Conservation (phyloP, 1,140 invertebrate genomes). For the Drosophila obscura region DNA sequence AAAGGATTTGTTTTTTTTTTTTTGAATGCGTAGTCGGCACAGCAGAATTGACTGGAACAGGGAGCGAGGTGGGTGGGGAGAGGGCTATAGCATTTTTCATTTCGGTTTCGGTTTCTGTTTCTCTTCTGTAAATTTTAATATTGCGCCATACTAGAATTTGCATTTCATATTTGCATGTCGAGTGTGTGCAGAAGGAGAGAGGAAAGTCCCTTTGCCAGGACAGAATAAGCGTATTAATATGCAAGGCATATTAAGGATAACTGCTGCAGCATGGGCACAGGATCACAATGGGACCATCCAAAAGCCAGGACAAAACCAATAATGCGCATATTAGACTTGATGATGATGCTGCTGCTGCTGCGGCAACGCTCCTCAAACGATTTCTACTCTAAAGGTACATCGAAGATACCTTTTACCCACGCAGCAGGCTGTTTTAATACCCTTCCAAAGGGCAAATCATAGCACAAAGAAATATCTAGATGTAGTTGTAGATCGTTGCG, state of each 20-base stretch:
- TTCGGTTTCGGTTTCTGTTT: background rate
- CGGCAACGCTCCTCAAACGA: background rate
- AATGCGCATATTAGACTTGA: conserved; percentile 81
- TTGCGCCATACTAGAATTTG: conserved; percentile 65
- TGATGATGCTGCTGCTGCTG: conserved; percentile 62
- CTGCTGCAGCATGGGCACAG: conserved; percentile 55
- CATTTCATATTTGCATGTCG: conserved; percentile 77
- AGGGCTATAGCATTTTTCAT: conserved; percentile 14
- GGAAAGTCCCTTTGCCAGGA: conserved; percentile 30
- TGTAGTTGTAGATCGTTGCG: too few relatives aligned
- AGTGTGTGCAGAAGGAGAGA: conserved; percentile 29
- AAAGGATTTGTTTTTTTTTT: conserved; percentile 74
- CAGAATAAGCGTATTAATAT: conserved; percentile 68
- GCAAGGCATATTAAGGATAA: conserved; percentile 74
- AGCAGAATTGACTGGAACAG: background rate
- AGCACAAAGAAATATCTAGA: too few relatives aligned
- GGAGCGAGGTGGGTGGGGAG: background rate
- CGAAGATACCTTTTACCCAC: too few relatives aligned
- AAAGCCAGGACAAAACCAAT: conserved; percentile 71
- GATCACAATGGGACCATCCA: conserved; percentile 4
- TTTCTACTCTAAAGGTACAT: too few relatives aligned
- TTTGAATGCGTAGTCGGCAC: conserved; percentile 28
- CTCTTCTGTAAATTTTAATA: conserved; percentile 55
- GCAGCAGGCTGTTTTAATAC: too few relatives aligned
- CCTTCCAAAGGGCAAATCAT: too few relatives aligned